Percentiles rank a stretch among this genome's conserved stretches.
These are phyloP conservation scores for Cephus spinipes DNA, from an alignment of 2,888 invertebrate genomes.

Conservation along the genomic window DNA sequence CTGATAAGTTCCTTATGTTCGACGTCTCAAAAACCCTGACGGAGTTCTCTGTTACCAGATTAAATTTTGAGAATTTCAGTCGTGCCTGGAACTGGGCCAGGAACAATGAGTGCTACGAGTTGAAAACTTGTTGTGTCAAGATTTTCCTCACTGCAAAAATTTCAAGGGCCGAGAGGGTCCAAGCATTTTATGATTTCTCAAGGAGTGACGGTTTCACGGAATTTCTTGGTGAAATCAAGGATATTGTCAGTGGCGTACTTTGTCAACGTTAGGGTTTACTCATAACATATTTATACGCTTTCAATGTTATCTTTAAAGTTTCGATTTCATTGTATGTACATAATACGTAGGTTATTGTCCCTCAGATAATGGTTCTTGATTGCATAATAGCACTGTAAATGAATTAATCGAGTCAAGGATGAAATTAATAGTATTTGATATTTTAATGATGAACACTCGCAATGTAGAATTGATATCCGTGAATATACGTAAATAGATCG, in stretches of 20 bases:
- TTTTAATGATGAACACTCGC: not conserved
- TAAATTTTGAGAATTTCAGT: conserved; percentile 52
- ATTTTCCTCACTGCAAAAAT: conserved; percentile 53
- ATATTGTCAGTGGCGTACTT: conserved; percentile 42
- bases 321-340: not conserved
- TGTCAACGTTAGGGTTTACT: conserved; percentile 2
- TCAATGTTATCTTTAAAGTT: not conserved
- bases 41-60: conserved; percentile 49
- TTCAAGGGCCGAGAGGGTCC: conserved; percentile 44
- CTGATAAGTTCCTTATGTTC: conserved; percentile 59
- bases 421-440: not conserved
- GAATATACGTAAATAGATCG: not conserved
- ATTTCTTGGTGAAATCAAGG: conserved; percentile 52
- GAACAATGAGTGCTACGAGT: conserved; percentile 51
- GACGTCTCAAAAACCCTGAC: conserved; percentile 51
- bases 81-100: conserved; percentile 61
- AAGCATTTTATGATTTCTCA: conserved; percentile 54
- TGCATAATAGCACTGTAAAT: not conserved
- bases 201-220: conserved; percentile 44
- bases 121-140: conserved; percentile 54
- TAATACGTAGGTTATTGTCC: not conserved
- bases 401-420: not conserved
- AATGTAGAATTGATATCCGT: not conserved
- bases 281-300: not conserved
- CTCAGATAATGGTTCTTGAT: not conserved